Evolutionary conservation across 2,113 vertebrate species (phyloP).

Genomic region (Enhydra lutris): DNA sequence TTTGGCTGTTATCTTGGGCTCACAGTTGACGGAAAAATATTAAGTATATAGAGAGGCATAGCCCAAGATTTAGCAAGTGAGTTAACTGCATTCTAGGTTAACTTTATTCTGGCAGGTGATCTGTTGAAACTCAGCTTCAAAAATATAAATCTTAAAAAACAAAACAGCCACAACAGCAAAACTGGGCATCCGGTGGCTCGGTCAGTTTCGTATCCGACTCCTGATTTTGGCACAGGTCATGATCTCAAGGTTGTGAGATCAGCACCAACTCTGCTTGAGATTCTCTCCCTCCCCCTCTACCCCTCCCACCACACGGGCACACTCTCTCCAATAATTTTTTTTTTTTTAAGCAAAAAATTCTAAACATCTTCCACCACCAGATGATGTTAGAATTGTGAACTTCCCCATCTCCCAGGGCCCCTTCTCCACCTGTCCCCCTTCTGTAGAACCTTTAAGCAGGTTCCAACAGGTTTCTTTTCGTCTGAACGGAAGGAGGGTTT

Average conservation of each 20-base stretch:
- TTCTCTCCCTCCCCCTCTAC: background rate
- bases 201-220: background rate
- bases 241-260: background rate
- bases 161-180: background rate
- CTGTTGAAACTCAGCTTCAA: background rate
- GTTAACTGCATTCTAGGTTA: background rate
- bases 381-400: background rate
- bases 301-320: background rate
- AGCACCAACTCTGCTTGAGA: background rate
- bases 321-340: background rate
- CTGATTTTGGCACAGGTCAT: background rate
- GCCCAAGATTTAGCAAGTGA: background rate
- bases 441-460: no score
- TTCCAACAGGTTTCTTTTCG: background rate
- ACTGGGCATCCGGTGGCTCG: background rate
- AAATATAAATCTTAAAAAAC: background rate
- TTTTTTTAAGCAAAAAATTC: background rate
- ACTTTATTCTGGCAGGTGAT: background rate
- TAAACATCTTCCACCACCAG: background rate
- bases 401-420: background rate
- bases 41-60: background rate
- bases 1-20: background rate
- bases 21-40: background rate
- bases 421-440: no score
- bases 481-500: accelerated